Conservation (phyloP, 2,113 vertebrate species). For the Dolichotis patagonum region DNA sequence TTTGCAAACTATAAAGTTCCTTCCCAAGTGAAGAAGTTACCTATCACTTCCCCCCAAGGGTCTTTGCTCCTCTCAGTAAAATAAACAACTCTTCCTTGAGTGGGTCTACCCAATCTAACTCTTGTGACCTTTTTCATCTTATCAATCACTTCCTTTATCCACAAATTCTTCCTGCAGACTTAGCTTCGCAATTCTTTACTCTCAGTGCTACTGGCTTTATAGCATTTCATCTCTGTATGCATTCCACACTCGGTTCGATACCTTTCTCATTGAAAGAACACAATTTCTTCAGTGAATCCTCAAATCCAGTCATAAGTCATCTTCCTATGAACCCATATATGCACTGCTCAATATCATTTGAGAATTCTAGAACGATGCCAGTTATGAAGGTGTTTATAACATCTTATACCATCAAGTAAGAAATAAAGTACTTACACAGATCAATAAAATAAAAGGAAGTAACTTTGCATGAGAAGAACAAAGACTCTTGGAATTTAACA, state of each 20-base stretch:
- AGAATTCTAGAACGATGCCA: not conserved
- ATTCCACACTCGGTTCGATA: not conserved
- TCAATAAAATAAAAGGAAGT: slow-evolving; percentile 3
- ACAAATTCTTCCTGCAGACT: not conserved
- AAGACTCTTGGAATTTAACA: not conserved
- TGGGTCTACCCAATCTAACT: not conserved
- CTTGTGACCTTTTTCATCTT: not conserved
- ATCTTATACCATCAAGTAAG: not conserved
- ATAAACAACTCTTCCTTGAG: not conserved
- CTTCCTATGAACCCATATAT: not conserved
- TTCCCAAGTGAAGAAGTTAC: slow-evolving; percentile 5
- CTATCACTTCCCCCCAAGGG: not conserved
- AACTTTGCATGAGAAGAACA: not conserved
- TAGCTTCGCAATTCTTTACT: not conserved
- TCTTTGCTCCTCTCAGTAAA: not conserved
- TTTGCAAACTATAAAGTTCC: not conserved
- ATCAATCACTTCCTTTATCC: not conserved
- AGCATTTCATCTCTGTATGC: not conserved
- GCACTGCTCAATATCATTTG: not conserved
- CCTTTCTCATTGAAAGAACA: slow-evolving; percentile 26
- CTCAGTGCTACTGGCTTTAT: not conserved
- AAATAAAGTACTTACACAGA: not conserved
- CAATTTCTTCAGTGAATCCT: not conserved
- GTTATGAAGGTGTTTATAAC: not conserved
- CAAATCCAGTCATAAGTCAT: not conserved